Conservation (phyloP, 2,113 vertebrate species). For the Notechis scutatus region DNA sequence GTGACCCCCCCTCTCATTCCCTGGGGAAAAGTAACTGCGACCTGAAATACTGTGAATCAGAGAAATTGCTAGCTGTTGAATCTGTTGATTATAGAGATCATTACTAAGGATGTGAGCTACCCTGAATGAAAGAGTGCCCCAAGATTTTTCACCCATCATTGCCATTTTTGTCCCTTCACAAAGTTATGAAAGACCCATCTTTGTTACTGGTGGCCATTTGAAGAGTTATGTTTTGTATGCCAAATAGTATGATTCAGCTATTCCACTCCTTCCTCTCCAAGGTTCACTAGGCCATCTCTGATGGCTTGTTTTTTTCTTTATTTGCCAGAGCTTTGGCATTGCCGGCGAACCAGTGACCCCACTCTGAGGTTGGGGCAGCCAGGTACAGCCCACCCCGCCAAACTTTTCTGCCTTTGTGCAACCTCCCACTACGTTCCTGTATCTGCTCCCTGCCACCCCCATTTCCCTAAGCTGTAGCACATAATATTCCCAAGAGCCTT, state of each 20-base stretch:
- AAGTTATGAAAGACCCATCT: background rate
- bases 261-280: background rate
- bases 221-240: background rate
- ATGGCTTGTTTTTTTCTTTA: slow-evolving; percentile 31
- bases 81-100: background rate
- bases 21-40: background rate
- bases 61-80: background rate
- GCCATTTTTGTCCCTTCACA: too few species aligned
- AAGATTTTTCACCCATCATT: background rate
- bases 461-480: background rate
- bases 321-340: slow-evolving; percentile 33
- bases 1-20: too few species aligned
- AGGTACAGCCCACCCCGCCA: slow-evolving; percentile 21
- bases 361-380: slow-evolving; percentile 28
- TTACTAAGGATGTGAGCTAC: background rate
- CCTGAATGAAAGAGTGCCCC: background rate
- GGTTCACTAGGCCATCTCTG: slow-evolving; percentile 1
- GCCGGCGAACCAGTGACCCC: slow-evolving; percentile 32
- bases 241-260: background rate
- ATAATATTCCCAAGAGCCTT: background rate
- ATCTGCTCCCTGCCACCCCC: background rate
- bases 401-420: slow-evolving; percentile 21
- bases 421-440: background rate
- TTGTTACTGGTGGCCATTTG: background rate
- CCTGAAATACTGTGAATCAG: background rate